These are phyloP conservation scores for Empis stercorea DNA, from an alignment of 2,888 invertebrate species.

Conservation along the genomic window DNA sequence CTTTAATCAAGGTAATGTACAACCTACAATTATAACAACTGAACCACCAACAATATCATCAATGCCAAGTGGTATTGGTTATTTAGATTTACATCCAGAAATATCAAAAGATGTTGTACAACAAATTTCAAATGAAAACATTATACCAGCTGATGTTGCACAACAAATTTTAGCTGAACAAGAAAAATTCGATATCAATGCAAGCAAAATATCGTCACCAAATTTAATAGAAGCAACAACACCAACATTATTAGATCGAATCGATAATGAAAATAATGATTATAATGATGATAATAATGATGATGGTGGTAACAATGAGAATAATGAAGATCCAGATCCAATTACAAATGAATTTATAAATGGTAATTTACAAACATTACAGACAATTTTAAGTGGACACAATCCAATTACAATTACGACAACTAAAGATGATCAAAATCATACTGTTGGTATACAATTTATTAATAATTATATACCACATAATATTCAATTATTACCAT, in stretches of 20 bases:
- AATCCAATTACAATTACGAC: neutral
- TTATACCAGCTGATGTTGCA: neutral
- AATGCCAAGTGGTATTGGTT: neutral
- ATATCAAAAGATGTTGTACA: conserved; percentile 9
- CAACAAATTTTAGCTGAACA: neutral
- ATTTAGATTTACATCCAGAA: conserved; percentile 2
- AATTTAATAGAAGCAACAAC: neutral
- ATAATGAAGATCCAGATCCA: too few relatives aligned
- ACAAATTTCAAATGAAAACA: conserved; percentile 10
- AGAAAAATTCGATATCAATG: too few relatives aligned
- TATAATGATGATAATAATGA: neutral
- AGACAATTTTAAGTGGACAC: neutral
- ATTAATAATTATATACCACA: conserved; percentile 22
- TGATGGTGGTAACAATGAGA: too few relatives aligned
- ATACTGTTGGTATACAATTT: neutral
- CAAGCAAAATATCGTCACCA: neutral
- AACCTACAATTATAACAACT: conserved; percentile 1
- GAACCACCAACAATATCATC: neutral
- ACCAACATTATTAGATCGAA: neutral
- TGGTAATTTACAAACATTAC: too few relatives aligned
- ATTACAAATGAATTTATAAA: too few relatives aligned
- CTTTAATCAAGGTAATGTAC: conserved; percentile 11
- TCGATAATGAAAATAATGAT: neutral
- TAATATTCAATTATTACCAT: conserved; percentile 25
- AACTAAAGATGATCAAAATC: neutral